These are phyloP conservation scores for Platygyra sinensis DNA, from an alignment of 64 coral and sea anemone genomes.

Conservation along the genomic window DNA sequence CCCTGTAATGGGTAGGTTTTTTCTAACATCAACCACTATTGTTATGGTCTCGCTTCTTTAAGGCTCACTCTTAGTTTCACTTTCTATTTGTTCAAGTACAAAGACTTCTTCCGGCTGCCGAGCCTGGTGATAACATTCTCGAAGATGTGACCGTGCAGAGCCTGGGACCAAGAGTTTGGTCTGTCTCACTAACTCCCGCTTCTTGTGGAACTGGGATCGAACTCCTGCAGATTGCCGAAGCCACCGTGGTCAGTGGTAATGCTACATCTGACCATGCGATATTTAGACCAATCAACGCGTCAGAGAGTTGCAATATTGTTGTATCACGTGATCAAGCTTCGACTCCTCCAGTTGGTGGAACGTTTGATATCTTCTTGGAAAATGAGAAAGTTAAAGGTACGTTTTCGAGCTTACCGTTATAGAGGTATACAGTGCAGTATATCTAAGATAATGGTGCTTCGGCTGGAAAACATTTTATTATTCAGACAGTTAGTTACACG, in stretches of 20 bases:
- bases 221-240: conserved; percentile 43
- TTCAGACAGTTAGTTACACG: no score
- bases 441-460: no score
- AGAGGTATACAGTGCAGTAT: no score
- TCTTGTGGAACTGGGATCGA: conserved; percentile 65
- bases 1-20: conserved; percentile 43
- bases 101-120: conserved; percentile 19
- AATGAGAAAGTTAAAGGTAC: conserved; percentile 44
- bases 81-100: conserved; percentile 29
- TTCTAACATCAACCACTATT: no score
- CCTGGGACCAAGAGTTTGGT: conserved; percentile 47
- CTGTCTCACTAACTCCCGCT: conserved; percentile 48
- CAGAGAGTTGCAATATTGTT: conserved; percentile 13
- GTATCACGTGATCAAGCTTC: conserved; percentile 56
- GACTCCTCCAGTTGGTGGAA: conserved; percentile 62
- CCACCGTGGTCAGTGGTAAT: conserved; percentile 41
- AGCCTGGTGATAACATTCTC: conserved; percentile 69
- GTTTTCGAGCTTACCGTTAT: no score
- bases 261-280: conserved; percentile 12
- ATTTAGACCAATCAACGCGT: conserved; percentile 43
- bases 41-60: no score
- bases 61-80: neutral
- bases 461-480: no score
- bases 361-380: conserved; percentile 55
- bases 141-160: conserved; percentile 54